Conservation (phyloP, 2,113 vertebrate species). For the Phalacrocorax carbo region DNA sequence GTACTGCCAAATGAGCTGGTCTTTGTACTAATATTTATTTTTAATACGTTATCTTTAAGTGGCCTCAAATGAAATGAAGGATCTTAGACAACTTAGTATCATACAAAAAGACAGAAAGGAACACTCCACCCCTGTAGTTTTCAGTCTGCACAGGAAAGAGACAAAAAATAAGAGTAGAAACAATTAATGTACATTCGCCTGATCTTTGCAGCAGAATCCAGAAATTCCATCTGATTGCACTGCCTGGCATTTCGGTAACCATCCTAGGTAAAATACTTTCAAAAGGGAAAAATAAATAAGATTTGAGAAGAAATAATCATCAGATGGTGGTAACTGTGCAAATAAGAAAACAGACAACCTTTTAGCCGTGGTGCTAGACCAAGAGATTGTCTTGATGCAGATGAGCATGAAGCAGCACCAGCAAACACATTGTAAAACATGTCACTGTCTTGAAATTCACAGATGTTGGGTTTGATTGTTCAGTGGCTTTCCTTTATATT, state of each 20-base stretch:
- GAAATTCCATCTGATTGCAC: not conserved
- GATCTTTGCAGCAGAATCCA: not conserved
- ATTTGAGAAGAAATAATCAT: not conserved
- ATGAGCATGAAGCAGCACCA: not conserved
- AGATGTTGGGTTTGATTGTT: not conserved
- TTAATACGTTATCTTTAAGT: not conserved
- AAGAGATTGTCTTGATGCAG: not conserved
- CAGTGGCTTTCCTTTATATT: not conserved
- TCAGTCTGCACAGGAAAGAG: not conserved
- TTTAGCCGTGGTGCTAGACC: not conserved
- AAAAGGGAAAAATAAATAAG: not conserved
- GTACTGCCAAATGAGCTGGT: not conserved
- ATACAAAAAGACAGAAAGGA: not conserved
- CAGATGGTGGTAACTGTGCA: not conserved
- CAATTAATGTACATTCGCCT: not conserved
- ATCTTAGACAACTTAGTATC: not conserved
- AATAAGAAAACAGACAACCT: not conserved
- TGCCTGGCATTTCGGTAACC: not conserved
- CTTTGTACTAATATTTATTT: not conserved
- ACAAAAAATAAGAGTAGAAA: not conserved
- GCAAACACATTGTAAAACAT: not conserved
- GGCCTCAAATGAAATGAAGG: not conserved
- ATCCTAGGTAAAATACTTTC: not conserved
- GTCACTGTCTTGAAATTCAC: not conserved
- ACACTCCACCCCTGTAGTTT: not conserved